Conservation (phyloP, 2,113 vertebrate species). For the Candoia aspera region DNA sequence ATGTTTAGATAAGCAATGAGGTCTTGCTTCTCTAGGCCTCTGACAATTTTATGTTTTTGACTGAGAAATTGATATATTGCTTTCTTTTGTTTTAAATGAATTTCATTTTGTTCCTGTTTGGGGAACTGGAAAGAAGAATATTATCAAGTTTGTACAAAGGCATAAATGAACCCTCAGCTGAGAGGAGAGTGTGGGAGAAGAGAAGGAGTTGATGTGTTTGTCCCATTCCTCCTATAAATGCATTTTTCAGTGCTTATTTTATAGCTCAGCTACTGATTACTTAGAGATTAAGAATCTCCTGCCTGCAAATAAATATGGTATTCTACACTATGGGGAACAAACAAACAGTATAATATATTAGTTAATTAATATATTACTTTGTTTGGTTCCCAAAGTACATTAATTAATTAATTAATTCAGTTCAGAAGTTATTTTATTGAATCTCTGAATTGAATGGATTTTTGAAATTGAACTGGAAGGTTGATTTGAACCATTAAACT, state of each 20-base stretch:
- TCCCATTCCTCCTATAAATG: not conserved
- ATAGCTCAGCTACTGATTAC: not conserved
- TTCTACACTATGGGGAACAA: not conserved
- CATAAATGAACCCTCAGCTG: not conserved
- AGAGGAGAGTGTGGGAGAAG: not conserved
- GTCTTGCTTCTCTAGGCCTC: not conserved
- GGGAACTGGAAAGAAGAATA: not conserved
- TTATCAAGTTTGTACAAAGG: not conserved
- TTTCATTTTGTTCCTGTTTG: not conserved
- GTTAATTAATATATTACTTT: not conserved
- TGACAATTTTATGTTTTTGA: not conserved
- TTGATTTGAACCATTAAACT: not conserved
- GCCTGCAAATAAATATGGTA: not conserved
- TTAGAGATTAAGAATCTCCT: not conserved
- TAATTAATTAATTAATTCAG: not conserved
- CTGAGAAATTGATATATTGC: not conserved
- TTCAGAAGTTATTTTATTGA: not conserved
- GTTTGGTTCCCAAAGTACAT: not conserved
- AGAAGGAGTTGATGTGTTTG: not conserved
- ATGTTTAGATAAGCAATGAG: not conserved
- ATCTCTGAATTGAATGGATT: not conserved
- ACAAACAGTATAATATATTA: not conserved
- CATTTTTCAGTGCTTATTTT: not conserved
- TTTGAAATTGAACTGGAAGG: not conserved
- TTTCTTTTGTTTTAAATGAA: not conserved